Evolutionary conservation across 2,113 vertebrate genomes (phyloP).

Genomic region (Archilochus colubris): DNA sequence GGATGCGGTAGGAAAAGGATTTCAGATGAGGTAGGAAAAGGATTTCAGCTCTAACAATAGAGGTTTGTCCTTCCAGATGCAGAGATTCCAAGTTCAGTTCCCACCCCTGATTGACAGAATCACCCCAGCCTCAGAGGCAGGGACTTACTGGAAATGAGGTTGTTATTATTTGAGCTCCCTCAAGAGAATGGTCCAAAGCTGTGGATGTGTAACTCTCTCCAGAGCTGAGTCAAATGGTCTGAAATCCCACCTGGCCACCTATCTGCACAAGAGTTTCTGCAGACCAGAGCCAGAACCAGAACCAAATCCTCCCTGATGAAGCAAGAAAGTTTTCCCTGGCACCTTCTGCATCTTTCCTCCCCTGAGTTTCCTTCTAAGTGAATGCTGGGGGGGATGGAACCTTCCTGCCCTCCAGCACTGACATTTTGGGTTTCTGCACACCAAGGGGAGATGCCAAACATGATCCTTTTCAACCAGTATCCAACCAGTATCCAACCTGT

Average conservation of each 20-base stretch:
- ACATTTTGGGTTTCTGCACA: background rate
- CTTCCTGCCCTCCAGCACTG: background rate
- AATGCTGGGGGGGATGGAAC: background rate
- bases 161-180: conserved; percentile 17
- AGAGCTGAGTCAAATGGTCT: background rate
- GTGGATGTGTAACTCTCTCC: background rate
- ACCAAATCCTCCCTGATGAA: background rate
- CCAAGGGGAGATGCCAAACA: background rate
- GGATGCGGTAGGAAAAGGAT: background rate
- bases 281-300: background rate
- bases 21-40: background rate
- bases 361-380: background rate
- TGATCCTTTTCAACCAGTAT: background rate
- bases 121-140: conserved; percentile 21
- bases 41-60: conserved; percentile 4
- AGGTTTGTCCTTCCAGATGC: conserved; percentile 1
- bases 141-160: conserved; percentile 44
- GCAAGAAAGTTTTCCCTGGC: background rate
- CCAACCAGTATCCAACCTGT: background rate
- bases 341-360: background rate
- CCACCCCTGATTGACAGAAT: conserved; percentile 45
- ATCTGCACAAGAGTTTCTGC: background rate
- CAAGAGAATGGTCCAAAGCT: background rate
- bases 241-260: conserved; percentile 16
- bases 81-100: conserved; percentile 28